Percentiles rank a stretch among this genome's conserved stretches.
Evolutionary conservation across 2,888 invertebrate genomes (phyloP).

Genomic region (Iphiclides podalirius): DNA sequence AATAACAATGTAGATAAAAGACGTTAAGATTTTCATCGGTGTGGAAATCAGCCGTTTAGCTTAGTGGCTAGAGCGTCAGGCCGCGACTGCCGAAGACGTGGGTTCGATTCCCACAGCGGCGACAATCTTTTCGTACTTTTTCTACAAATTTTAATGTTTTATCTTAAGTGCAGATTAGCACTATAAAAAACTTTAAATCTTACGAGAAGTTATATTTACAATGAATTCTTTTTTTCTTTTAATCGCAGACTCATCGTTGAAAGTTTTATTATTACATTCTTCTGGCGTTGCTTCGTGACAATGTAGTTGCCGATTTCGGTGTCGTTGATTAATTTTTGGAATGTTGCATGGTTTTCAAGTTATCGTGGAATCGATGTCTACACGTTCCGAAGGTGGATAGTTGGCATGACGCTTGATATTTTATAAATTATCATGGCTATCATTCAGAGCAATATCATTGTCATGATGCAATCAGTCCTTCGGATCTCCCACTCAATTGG

Average conservation of each 20-base stretch:
- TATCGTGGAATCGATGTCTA: constrained; percentile 43
- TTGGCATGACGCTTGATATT: constrained; percentile 66
- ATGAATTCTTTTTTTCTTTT: too few relatives aligned
- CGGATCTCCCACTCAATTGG: constrained; percentile 57
- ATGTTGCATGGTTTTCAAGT: constrained; percentile 71
- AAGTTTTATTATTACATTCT: constrained; percentile 35
- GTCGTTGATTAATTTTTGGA: constrained; percentile 63
- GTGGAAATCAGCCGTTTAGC: too few relatives aligned
- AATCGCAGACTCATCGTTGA: constrained; percentile 37
- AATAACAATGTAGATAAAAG: too few relatives aligned
- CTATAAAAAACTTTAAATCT: too few relatives aligned
- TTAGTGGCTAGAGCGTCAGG: too few relatives aligned
- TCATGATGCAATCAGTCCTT: constrained; percentile 72
- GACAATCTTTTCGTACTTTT: too few relatives aligned
- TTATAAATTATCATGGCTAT: constrained; percentile 73
- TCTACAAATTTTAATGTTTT: too few relatives aligned
- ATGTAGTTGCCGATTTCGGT: constrained; percentile 76
- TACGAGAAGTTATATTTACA: too few relatives aligned
- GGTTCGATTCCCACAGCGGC: too few relatives aligned
- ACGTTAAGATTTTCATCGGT: too few relatives aligned
- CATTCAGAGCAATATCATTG: constrained; percentile 74
- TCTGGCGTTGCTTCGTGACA: constrained; percentile 78
- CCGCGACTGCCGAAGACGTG: too few relatives aligned
- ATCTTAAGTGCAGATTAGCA: too few relatives aligned
- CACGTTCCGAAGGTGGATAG: constrained; percentile 45